Evolutionary conservation across 2,113 vertebrate genomes (phyloP), one percentile per base, ranked within the genome.

Genomic region (Megaleporinus macrocephalus): DNA sequence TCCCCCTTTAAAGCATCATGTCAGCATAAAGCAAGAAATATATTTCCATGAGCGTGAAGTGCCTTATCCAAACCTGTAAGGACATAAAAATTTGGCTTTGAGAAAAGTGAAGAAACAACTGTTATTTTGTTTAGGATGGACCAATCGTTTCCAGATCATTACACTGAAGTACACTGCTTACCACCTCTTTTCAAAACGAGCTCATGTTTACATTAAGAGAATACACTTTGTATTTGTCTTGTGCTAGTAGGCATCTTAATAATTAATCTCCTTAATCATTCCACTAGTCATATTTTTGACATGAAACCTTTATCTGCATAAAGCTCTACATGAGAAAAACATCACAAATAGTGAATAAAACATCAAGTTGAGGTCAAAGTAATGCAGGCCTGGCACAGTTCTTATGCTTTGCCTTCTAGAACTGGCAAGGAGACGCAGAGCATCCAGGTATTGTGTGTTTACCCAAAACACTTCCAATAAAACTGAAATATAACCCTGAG

Each of bases 321-420:
- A 61, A 61, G 24, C 57, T 10, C 65, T 68, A 30, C 30, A 36
- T 30, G 29, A 68, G 29, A 68, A 30, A 70, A n/a, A 44, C 20
- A 24, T 36, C 44, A 70, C 20, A 70, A 70, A 44, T 70, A 44
- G 20, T 70, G 66, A 70, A 70, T 70, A 44, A 70, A 70, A 70
- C 36, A 70, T 22, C 65, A 69, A 10, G 65, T n/a, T 36, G 36
- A 41, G 22, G 22, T 36, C 22, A 70, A 44, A 24, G 22, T 24
- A 70, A 44, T 22, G 18, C 66, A 70, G 26, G 30, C 16, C 30
- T 68, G 65, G 29, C 65, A 22, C 10, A n/a, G n/a, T 20, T 22
- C 22, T 44, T 24, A 70, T 14, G 36, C 22, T n/a, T 2, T 44
- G 20, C 66, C 36, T 70, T 44, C 66, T 4, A 44, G 36, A 22